Percentiles rank a stretch among this genome's conserved stretches.
Evolutionary conservation across 2,888 invertebrate genomes (phyloP).

Genomic region (Macropis europaea): DNA sequence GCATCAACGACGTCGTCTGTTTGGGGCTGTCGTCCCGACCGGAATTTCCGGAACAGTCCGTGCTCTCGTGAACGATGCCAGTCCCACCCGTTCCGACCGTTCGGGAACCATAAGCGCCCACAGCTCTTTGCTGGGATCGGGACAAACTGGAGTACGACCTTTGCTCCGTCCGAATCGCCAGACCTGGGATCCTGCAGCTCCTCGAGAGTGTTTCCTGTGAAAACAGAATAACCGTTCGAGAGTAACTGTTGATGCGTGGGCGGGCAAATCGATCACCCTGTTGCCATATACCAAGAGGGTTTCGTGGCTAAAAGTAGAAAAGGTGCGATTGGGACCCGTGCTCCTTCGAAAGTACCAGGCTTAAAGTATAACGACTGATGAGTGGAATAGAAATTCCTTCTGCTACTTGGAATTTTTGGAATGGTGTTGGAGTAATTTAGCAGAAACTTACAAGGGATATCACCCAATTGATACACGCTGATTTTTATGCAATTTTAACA

Average conservation of each 20-base stretch:
- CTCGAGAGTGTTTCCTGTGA: conserved; percentile 83
- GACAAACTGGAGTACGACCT: conserved; percentile 84
- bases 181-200: conserved; percentile 77
- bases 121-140: conserved; percentile 80
- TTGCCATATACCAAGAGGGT: too few species aligned
- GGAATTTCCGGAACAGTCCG: conserved; percentile 72
- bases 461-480: too few species aligned
- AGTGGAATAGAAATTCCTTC: too few species aligned
- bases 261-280: too few species aligned
- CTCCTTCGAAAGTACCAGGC: too few species aligned
- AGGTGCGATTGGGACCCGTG: too few species aligned
- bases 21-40: conserved; percentile 61
- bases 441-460: too few species aligned
- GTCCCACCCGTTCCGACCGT: conserved; percentile 64
- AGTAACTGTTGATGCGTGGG: too few species aligned
- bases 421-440: too few species aligned
- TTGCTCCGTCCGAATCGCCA: conserved; percentile 76
- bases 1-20: conserved; percentile 16
- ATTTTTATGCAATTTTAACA: too few species aligned
- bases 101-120: conserved; percentile 80
- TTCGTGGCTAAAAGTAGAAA: too few species aligned
- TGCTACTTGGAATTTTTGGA: too few species aligned
- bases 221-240: conserved; percentile 13
- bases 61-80: conserved; percentile 67
- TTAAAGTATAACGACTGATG: background rate